A percentile compares a stretch with the other conserved stretches of the same genome.
phyloP scores from a whole-genome alignment of 2,888 invertebrate genomes.

The Caenorhabditis drosophilae region DNA sequence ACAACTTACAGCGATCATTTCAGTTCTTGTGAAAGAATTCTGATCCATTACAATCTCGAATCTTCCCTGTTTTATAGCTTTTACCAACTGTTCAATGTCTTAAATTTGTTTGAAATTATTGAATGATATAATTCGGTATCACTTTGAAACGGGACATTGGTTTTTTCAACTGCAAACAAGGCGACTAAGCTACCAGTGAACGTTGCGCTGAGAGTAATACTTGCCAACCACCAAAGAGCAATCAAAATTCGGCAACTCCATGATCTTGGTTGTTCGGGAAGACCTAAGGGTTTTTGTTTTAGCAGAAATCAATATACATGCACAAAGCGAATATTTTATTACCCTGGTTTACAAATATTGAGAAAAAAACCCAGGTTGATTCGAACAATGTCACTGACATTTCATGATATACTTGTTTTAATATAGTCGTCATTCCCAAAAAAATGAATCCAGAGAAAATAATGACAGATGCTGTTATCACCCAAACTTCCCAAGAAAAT shows the following conservation, averaged over 20 bases:
- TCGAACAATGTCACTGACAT: constrained; percentile 49
- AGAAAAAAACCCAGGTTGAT: constrained; percentile 61
- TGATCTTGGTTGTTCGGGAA: constrained; percentile 56
- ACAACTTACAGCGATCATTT: constrained; percentile 54
- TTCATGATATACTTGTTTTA: constrained; percentile 36
- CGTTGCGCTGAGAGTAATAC: constrained; percentile 61
- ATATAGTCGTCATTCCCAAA: constrained; percentile 35
- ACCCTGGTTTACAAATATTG: constrained; percentile 64
- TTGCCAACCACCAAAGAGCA: constrained; percentile 62
- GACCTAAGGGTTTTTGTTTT: constrained; percentile 36
- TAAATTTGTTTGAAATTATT: constrained; percentile 9
- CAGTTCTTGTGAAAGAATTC: constrained; percentile 48
- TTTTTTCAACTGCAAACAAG: constrained; percentile 62
- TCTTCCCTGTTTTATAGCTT: constrained; percentile 44
- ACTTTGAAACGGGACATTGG: constrained; percentile 58
- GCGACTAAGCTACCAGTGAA: constrained; percentile 66
- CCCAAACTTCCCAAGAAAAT: constrained; percentile 66
- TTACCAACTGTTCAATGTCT: constrained; percentile 54
- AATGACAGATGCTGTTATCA: constrained; percentile 52
- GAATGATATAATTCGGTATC: background rate
- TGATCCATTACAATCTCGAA: constrained; percentile 57
- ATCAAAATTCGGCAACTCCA: constrained; percentile 62
- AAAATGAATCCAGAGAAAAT: constrained; percentile 52
- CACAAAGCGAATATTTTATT: background rate
- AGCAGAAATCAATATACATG: background rate